phyloP scores from a whole-genome alignment of 2,113 vertebrate species.

The Rhea pennata region DNA sequence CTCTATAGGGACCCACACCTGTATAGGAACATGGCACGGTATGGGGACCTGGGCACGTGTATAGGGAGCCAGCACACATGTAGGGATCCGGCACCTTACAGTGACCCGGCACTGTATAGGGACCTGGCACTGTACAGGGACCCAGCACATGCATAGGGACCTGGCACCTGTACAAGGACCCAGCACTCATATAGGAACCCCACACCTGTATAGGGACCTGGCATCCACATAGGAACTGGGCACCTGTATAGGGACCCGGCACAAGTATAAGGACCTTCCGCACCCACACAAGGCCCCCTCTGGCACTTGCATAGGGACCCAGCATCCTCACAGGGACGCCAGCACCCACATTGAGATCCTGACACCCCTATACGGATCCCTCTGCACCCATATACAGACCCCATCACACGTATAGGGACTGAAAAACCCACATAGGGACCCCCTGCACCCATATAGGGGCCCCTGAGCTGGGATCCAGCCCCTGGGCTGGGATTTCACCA shows the following conservation, averaged over 20 bases:
- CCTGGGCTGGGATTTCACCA: neutral
- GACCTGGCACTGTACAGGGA: too few relatives aligned
- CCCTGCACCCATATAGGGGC: neutral
- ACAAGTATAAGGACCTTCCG: neutral
- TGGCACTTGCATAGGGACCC: too few relatives aligned
- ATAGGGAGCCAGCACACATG: too few relatives aligned
- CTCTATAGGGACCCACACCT: neutral
- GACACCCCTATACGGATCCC: neutral
- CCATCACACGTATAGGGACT: too few relatives aligned
- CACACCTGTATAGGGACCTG: neutral
- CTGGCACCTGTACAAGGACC: neutral
- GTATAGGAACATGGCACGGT: neutral
- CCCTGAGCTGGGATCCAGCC: neutral
- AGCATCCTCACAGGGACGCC: neutral
- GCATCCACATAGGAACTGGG: neutral
- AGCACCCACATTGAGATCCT: too few relatives aligned
- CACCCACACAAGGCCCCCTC: neutral
- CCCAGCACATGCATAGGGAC: fast-evolving
- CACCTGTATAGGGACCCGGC: neutral
- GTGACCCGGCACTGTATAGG: too few relatives aligned
- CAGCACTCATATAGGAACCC: neutral
- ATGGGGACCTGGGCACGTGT: neutral
- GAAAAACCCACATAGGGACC: too few relatives aligned
- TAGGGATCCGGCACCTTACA: too few relatives aligned
- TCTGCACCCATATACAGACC: neutral